Percentiles rank a stretch among this genome's conserved stretches.
These are phyloP conservation scores for Sebastes hubbsi DNA, from an alignment of 2,797 vertebrate genomes.

Conservation along the genomic window DNA sequence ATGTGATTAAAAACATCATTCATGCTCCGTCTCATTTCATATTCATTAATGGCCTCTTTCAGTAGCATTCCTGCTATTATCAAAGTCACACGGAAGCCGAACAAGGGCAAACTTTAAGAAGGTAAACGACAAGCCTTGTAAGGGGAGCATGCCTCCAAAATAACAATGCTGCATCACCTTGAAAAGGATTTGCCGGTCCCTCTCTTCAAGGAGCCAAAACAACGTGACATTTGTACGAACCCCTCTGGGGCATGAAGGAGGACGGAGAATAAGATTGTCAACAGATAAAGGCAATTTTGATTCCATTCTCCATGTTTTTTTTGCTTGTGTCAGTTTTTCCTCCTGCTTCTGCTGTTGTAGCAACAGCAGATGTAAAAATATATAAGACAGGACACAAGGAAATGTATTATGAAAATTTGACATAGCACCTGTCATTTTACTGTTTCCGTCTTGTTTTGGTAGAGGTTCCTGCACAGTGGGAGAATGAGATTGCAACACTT, in stretches of 20 bases:
- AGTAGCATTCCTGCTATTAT: neutral
- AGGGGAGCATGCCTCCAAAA: neutral
- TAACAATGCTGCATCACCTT: neutral
- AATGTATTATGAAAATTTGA: neutral
- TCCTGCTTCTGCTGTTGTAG: neutral
- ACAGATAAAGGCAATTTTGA: neutral
- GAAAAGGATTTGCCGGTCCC: neutral
- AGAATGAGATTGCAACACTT: neutral
- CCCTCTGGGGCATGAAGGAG: neutral
- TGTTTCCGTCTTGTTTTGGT: neutral
- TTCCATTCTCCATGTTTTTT: neutral
- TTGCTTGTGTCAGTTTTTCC: neutral
- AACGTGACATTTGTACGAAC: neutral
- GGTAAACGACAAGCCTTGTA: neutral
- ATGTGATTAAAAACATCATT: neutral
- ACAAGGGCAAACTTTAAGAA: neutral
- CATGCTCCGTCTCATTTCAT: neutral
- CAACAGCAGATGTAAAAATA: neutral
- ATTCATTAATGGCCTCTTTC: neutral
- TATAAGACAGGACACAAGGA: neutral
- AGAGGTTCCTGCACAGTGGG: neutral
- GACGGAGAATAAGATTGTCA: neutral
- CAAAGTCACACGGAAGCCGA: neutral
- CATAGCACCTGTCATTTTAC: neutral
- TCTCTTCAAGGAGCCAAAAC: neutral